phyloP scores from a whole-genome alignment of 1,140 invertebrate species.

The Cyclina sinensis region DNA sequence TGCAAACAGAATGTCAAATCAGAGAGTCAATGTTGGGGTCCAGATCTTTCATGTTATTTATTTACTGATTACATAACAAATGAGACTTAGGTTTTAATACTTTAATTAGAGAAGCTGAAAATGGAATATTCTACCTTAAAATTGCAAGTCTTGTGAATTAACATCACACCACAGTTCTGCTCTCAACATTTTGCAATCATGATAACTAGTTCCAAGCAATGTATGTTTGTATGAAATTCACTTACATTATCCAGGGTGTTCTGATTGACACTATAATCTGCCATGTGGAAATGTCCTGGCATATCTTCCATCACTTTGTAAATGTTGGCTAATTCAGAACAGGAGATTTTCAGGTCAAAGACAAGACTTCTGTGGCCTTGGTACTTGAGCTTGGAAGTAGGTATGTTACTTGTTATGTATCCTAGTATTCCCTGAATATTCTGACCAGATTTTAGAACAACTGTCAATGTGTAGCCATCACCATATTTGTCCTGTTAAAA shows the following conservation, averaged over 20 bases:
- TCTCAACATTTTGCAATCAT: no score
- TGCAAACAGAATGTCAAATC: no score
- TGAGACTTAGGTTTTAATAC: no score
- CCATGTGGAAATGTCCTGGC: conserved; percentile 83
- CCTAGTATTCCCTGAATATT: neutral
- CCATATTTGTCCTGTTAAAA: conserved; percentile 88
- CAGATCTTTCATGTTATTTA: no score
- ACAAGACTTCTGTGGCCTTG: conserved; percentile 90
- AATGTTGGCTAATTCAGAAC: conserved; percentile 83
- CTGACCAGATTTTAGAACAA: neutral
- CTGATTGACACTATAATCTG: conserved; percentile 88
- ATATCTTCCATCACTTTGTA: conserved; percentile 86
- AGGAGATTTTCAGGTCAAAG: conserved; percentile 60
- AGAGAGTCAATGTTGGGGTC: no score
- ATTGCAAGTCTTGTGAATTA: no score
- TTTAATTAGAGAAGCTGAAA: no score
- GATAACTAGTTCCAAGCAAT: no score
- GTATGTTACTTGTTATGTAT: conserved; percentile 73
- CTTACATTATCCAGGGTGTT: conserved; percentile 88
- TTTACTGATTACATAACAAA: no score
- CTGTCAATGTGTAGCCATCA: conserved; percentile 89
- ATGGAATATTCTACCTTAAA: no score
- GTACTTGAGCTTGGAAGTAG: conserved; percentile 88
- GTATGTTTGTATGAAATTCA: no score
- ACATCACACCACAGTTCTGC: no score